Conservation (phyloP, 1,140 invertebrate species). For the Arctopsyche grandis region DNA sequence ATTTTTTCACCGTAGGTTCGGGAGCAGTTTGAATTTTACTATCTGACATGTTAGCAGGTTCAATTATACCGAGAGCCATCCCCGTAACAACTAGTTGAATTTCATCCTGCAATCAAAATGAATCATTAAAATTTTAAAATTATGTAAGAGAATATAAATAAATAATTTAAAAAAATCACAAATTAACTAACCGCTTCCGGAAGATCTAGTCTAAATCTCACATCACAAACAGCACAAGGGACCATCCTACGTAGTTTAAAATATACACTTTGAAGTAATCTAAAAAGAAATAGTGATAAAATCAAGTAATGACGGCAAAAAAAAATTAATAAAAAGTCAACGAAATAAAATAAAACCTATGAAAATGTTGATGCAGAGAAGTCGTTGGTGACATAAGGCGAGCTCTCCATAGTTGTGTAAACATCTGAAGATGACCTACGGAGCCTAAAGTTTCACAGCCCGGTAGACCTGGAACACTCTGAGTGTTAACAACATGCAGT, state of each 20-base stretch:
- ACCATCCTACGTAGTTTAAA: conserved; percentile 86
- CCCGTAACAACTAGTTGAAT: conserved; percentile 84
- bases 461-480: conserved; percentile 79
- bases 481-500: conserved; percentile 87
- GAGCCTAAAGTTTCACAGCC: conserved; percentile 68
- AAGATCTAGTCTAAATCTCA: conserved; percentile 82
- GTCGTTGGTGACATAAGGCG: conserved; percentile 67
- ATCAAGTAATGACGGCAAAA: conserved; percentile 17
- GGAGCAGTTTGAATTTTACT: conserved; percentile 3
- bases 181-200: conserved; percentile 72
- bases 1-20: not conserved
- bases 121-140: conserved; percentile 23
- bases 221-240: conserved; percentile 82
- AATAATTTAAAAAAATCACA: conserved; percentile 21
- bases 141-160: too few relatives aligned
- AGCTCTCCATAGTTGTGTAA: conserved; percentile 83
- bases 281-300: conserved; percentile 33
- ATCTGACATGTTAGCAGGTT: conserved; percentile 57
- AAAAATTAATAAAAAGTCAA: conserved; percentile 2
- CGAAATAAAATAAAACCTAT: conserved; percentile 38
- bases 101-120: conserved; percentile 76
- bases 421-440: conserved; percentile 86
- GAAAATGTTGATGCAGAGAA: conserved; percentile 49
- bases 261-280: conserved; percentile 77
- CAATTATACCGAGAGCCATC: conserved; percentile 78